Conservation (phyloP, 2,113 vertebrate species). For the Piliocolobus tephrosceles region DNA sequence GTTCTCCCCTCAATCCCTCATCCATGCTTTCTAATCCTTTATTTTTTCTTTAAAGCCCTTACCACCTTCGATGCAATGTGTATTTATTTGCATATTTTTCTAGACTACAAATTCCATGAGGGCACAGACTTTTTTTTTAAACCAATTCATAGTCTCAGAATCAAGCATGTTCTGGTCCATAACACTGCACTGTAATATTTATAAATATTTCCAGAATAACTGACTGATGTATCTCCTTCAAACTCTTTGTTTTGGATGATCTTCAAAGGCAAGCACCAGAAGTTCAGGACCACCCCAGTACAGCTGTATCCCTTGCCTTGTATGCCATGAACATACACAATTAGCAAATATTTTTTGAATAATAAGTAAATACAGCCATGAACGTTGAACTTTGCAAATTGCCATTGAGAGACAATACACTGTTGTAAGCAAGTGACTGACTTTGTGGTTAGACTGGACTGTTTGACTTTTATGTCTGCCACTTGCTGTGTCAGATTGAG, state of each 20-base stretch:
- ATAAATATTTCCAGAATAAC: not conserved
- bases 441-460: slow-evolving; percentile 38
- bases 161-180: not conserved
- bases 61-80: not conserved
- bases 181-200: not conserved
- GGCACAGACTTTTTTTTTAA: not conserved
- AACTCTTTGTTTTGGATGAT: not conserved
- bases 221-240: not conserved
- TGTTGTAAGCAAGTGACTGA: not conserved
- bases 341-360: slow-evolving; percentile 20
- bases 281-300: not conserved
- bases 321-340: not conserved
- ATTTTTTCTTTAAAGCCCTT: not conserved
- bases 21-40: not conserved
- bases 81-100: not conserved
- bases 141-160: slow-evolving; percentile 28
- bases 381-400: not conserved
- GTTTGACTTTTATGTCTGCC: slow-evolving; percentile 3
- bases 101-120: not conserved
- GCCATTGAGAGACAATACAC: not conserved
- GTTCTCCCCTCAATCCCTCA: not conserved
- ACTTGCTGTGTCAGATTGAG: slow-evolving; percentile 32
- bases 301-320: not conserved
- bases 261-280: not conserved
- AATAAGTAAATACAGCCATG: not conserved